Evolutionary conservation across 2,113 vertebrate species (phyloP).

Genomic region (Pachycephala philippinensis): DNA sequence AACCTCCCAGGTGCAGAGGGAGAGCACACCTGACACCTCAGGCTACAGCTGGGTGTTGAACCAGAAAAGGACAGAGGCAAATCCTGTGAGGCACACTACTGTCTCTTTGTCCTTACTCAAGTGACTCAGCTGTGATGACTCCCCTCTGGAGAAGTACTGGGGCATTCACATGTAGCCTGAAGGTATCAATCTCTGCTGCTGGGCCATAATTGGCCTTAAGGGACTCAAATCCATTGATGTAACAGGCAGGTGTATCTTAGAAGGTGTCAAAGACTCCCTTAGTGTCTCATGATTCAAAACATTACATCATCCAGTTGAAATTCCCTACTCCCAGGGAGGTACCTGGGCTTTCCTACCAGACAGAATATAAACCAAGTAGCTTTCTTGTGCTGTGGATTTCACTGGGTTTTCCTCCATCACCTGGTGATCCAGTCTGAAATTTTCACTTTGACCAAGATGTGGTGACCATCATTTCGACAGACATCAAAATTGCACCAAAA

Average conservation of each 20-base stretch:
- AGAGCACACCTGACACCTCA: accelerated
- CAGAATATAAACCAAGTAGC: not conserved
- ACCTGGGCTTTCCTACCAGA: not conserved
- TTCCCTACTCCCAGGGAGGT: not conserved
- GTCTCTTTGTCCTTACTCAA: not conserved
- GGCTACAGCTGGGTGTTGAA: not conserved
- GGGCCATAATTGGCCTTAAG: not conserved
- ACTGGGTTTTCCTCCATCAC: not conserved
- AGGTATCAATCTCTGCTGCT: not conserved
- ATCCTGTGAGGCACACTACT: accelerated
- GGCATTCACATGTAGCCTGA: accelerated
- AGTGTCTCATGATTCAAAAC: not conserved
- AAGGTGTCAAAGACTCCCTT: not conserved
- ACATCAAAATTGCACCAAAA: not conserved
- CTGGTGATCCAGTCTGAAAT: not conserved
- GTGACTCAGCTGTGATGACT: not conserved
- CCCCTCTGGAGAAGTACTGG: accelerated
- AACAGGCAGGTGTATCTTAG: not conserved
- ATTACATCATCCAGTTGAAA: not conserved
- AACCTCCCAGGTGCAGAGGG: not conserved
- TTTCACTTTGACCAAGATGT: not conserved
- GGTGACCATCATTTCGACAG: not conserved
- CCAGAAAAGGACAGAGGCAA: not conserved
- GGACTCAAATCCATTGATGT: not conserved
- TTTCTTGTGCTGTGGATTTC: not conserved